Base-by-base conservation (phyloP, 2,888 invertebrate genomes). In the Mythimna pallens region DNA sequence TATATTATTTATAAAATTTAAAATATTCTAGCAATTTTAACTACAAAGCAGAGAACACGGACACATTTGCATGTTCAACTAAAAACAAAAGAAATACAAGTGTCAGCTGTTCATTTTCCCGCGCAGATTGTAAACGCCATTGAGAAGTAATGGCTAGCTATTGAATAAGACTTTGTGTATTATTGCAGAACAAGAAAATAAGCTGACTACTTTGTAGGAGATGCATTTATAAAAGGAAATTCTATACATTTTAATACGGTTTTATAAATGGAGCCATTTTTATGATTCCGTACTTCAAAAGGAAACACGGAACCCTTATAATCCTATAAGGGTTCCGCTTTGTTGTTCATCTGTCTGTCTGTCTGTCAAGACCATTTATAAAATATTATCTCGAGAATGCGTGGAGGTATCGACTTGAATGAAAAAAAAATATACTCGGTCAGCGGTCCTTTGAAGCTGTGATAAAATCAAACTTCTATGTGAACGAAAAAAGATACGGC, bases 101-200 rank as follows among this genome's bases (percentile, higher is more conserved):
- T 70, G 77, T 70, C 87, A 84, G 86, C 83, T 86, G 83, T 73
- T 87, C 75, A 85, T 83, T 81, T 77, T 80, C 80, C 65, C 76
- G 75, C 75, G 55, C 47, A 76, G 82, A 81, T 84, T 81, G 81
- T 75, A 71, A 78, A 72, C 63, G 59, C 70, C 63, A 72, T 78
- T 65, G 54, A 71, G 59, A 70, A 77, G 73, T 76, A 80, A 77
- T 73, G 71, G 81, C 73, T 52, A 69, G 69, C 81, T 68, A 76
- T 77, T 70, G 67, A 65, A 68, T 68, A 67, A 64, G 50, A 73
- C 70, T 78, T 73, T 67, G 55, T 74, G 66, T 64, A 73, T 70
- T 72, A 79, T 57, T 59, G 52, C 55, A 36, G 62, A 34, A 57
- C n/a, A 52, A 78, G 17, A 47, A 70, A 82, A 61, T 82, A 57